These are phyloP conservation scores for Rhinogobius similis DNA, from an alignment of 2,113 vertebrate species.

Conservation along the genomic window DNA sequence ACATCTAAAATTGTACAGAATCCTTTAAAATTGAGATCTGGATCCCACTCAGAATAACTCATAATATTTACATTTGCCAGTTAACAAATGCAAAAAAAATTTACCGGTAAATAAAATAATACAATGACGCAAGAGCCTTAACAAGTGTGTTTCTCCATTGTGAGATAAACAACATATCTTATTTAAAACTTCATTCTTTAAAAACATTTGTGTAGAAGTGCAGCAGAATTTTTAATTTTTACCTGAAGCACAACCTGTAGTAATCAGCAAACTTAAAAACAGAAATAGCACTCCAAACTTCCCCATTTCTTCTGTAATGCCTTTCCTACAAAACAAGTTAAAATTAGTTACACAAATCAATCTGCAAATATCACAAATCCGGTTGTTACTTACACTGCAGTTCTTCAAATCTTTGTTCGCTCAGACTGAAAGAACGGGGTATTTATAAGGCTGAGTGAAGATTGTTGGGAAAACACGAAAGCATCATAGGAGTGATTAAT, in stretches of 20 bases:
- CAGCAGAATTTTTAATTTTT: constrained; percentile 1
- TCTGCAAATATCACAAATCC: not conserved
- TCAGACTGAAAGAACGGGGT: not conserved
- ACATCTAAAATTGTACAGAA: too few relatives aligned
- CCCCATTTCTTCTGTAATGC: constrained; percentile 22
- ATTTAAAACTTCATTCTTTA: too few relatives aligned
- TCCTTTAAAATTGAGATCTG: too few relatives aligned
- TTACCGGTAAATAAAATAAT: too few relatives aligned
- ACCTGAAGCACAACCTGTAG: constrained; percentile 38
- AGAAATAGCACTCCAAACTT: not conserved
- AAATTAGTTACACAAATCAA: not conserved
- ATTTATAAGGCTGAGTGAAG: constrained; percentile 28
- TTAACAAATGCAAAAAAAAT: too few relatives aligned
- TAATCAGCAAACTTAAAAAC: constrained; percentile 29
- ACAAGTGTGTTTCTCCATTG: not conserved
- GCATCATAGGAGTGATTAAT: not conserved
- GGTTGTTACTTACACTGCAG: not conserved
- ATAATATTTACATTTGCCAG: too few relatives aligned
- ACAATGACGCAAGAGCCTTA: not conserved
- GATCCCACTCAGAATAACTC: too few relatives aligned
- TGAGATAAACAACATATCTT: too few relatives aligned
- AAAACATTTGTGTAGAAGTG: too few relatives aligned
- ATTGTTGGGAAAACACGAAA: constrained; percentile 5
- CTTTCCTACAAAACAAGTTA: not conserved
- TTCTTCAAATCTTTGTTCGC: not conserved